Percentiles rank a stretch among this genome's conserved stretches.
Evolutionary conservation across 2,888 invertebrate genomes (phyloP).

Genomic region (Drosophila acutilabella): DNA sequence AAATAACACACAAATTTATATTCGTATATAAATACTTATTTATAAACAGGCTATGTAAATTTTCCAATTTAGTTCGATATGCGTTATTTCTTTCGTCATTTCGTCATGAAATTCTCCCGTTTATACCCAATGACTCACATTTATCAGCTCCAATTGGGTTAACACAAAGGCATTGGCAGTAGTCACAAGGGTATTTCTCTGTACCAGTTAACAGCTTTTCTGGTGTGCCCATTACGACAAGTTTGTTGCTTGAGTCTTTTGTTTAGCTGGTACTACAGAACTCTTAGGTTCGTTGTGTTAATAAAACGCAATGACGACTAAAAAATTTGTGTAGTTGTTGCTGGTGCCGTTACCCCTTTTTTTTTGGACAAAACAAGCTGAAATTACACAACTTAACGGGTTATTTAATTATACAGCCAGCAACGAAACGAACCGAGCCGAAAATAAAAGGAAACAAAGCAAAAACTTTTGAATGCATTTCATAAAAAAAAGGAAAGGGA

Average conservation of each 20-base stretch:
- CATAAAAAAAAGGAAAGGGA: conserved; percentile 33
- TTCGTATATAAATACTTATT: conserved; percentile 12
- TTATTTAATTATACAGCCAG: conserved; percentile 58
- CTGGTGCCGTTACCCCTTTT: conserved; percentile 52
- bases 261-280: conserved; percentile 36
- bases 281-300: conserved; percentile 36
- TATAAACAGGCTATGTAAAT: conserved; percentile 44
- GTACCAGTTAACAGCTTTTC: conserved; percentile 38
- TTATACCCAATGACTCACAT: conserved; percentile 60
- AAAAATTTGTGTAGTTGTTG: conserved; percentile 27
- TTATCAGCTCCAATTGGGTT: conserved; percentile 25
- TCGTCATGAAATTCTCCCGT: conserved; percentile 69
- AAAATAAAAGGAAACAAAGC: conserved; percentile 44
- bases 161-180: conserved; percentile 21
- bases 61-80: conserved; percentile 28
- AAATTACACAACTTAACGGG: conserved; percentile 76
- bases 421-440: conserved; percentile 2
- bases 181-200: conserved; percentile 30
- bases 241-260: conserved; percentile 67
- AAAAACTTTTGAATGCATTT: conserved; percentile 48
- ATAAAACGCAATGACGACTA: conserved; percentile 62
- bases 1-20: conserved; percentile 17
- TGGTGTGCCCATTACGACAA: conserved; percentile 44
- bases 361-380: conserved; percentile 28
- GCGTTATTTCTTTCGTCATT: conserved; percentile 41